Conservation (phyloP, 1,140 invertebrate species). For the Alviniconcha marisindica region DNA sequence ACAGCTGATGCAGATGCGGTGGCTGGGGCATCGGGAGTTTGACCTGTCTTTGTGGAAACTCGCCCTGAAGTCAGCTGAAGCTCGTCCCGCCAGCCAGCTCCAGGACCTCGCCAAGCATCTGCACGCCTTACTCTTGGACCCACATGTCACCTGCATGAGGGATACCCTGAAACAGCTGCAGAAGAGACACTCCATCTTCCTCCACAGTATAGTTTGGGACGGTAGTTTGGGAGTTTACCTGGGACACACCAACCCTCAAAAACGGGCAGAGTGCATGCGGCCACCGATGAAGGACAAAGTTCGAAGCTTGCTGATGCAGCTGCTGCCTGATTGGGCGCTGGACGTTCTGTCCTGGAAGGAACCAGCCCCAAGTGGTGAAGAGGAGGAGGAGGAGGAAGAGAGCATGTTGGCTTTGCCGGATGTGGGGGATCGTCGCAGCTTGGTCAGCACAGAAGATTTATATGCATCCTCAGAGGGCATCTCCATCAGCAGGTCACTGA, state of each 20-base stretch:
- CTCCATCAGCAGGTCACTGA: background rate
- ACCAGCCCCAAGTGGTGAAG: background rate
- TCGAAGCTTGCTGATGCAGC: background rate
- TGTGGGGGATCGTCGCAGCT: background rate
- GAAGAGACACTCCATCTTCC: background rate
- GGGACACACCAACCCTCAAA: background rate
- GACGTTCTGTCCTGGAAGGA: background rate
- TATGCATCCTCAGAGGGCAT: background rate
- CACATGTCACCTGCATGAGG: background rate
- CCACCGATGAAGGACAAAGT: background rate
- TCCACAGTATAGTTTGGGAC: constrained; percentile 16
- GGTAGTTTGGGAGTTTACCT: constrained; percentile 1
- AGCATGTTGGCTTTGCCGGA: background rate
- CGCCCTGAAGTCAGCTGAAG: background rate
- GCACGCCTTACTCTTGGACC: background rate
- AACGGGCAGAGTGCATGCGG: background rate
- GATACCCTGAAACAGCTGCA: background rate
- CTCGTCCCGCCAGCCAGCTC: background rate
- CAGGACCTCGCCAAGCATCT: background rate
- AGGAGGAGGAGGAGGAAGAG: constrained; percentile 17
- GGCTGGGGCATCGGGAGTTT: background rate
- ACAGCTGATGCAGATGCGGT: background rate
- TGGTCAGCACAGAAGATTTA: background rate
- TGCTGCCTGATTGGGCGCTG: background rate
- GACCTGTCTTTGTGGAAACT: background rate